phyloP scores from a whole-genome alignment of 2,888 invertebrate species.

The Melanostoma scalare region DNA sequence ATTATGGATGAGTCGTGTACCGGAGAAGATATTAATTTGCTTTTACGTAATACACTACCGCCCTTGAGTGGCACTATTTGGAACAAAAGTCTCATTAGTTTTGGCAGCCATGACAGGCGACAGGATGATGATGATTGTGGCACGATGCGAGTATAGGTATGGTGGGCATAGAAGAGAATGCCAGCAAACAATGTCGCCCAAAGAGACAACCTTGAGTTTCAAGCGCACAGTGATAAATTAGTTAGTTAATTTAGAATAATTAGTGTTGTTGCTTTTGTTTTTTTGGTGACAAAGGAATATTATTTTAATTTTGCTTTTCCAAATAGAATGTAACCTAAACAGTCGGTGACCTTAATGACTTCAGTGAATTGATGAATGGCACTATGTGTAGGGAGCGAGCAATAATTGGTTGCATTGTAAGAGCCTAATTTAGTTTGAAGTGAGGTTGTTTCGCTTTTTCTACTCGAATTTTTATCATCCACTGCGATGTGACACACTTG shows the following conservation, averaged over 20 bases:
- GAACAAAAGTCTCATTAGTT: conserved; percentile 66
- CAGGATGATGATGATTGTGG: conserved; percentile 49
- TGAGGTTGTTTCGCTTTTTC: too few relatives aligned
- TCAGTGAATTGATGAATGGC: too few relatives aligned
- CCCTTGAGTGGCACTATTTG: conserved; percentile 58
- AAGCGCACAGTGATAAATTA: conserved; percentile 65
- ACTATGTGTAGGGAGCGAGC: too few relatives aligned
- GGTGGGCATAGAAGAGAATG: background rate
- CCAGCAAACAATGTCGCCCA: conserved; percentile 33
- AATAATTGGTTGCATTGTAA: too few relatives aligned
- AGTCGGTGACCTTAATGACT: too few relatives aligned
- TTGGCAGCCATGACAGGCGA: conserved; percentile 57
- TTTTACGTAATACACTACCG: conserved; percentile 39
- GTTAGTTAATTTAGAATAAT: conserved; percentile 72
- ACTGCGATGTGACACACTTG: too few relatives aligned
- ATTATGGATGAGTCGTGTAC: conserved; percentile 41
- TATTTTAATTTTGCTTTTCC: background rate
- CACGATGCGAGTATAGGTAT: conserved; percentile 32
- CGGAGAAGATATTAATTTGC: conserved; percentile 55
- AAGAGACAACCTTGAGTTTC: conserved; percentile 63
- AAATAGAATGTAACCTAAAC: too few relatives aligned
- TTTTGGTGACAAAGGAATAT: conserved; percentile 27
- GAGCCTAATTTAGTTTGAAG: too few relatives aligned
- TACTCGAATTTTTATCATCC: too few relatives aligned
- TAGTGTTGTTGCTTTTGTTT: conserved; percentile 46